These are phyloP conservation scores for Platycercus adscitus DNA, from an alignment of 2,113 vertebrate species.

Conservation along the genomic window DNA sequence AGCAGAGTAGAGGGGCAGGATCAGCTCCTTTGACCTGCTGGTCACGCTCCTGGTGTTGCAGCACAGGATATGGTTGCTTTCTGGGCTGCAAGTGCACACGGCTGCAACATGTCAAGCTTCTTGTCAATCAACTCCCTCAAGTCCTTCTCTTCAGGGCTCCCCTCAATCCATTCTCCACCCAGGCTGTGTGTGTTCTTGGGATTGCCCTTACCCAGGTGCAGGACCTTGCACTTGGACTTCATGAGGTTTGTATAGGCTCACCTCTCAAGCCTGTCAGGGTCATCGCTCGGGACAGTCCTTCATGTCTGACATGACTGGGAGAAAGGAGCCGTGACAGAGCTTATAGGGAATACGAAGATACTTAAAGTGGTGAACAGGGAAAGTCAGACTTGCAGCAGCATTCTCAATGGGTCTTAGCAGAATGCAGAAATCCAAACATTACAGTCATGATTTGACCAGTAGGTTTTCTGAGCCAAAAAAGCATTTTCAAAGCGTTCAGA, in stretches of 20 bases:
- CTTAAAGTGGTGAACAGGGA: not conserved
- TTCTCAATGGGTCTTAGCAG: not conserved
- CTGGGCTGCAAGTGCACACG: not conserved
- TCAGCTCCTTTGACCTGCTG: not conserved
- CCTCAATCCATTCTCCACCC: not conserved
- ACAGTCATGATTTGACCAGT: not conserved
- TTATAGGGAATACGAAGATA: not conserved
- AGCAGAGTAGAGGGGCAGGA: not conserved
- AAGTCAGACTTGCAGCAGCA: not conserved
- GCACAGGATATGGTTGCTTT: not conserved
- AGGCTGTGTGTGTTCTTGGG: not conserved
- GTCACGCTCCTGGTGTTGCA: not conserved
- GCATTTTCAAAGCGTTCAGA: not conserved
- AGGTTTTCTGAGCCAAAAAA: not conserved
- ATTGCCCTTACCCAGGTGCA: not conserved
- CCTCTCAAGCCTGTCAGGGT: not conserved
- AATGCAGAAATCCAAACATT: not conserved
- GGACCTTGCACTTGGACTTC: not conserved
- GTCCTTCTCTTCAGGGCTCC: not conserved
- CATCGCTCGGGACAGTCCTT: not conserved
- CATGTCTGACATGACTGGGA: not conserved
- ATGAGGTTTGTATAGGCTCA: not conserved
- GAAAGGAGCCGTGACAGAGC: not conserved
- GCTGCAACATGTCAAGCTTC: not conserved
- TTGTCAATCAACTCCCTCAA: not conserved